Evolutionary conservation across 2,888 invertebrate genomes (phyloP).

Genomic region (Euspilapteryx auroguttella): DNA sequence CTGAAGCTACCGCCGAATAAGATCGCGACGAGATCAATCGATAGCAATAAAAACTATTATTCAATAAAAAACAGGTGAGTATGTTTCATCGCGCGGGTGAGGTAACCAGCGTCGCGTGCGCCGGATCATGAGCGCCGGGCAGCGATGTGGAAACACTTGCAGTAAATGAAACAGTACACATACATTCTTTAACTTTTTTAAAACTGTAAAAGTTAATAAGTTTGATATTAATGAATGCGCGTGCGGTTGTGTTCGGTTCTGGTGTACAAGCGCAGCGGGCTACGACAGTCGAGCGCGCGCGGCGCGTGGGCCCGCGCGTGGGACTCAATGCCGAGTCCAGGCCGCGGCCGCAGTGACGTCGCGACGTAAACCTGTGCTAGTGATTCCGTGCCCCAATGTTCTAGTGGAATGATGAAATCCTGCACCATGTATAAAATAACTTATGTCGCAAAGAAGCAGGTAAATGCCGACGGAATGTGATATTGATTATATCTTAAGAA

Average conservation of each 20-base stretch:
- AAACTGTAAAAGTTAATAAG: conserved; percentile 45
- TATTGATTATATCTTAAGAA: no score
- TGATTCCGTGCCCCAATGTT: not conserved
- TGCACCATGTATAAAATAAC: conserved; percentile 53
- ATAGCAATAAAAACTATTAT: no score
- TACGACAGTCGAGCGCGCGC: conserved; percentile 7
- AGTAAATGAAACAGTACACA: conserved; percentile 24
- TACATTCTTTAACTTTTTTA: conserved; percentile 25
- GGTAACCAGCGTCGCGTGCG: not conserved
- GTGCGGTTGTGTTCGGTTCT: conserved; percentile 23
- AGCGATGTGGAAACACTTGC: conserved; percentile 30
- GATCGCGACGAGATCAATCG: no score
- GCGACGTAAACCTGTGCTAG: conserved; percentile 2
- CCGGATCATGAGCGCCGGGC: conserved; percentile 11
- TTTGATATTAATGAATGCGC: conserved; percentile 30
- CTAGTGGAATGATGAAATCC: conserved; percentile 29
- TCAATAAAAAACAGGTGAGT: no score
- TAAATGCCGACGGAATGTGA: conserved; percentile 15
- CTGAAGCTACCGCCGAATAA: no score
- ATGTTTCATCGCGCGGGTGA: no score
- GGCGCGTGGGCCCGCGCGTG: conserved; percentile 11
- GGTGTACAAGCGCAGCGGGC: conserved; percentile 16
- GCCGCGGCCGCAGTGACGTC: conserved; percentile 10
- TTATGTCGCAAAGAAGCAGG: conserved; percentile 47
- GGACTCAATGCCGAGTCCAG: conserved; percentile 5